phyloP scores from a whole-genome alignment of 2,888 invertebrate genomes.

The Chrysomela aeneicollis region DNA sequence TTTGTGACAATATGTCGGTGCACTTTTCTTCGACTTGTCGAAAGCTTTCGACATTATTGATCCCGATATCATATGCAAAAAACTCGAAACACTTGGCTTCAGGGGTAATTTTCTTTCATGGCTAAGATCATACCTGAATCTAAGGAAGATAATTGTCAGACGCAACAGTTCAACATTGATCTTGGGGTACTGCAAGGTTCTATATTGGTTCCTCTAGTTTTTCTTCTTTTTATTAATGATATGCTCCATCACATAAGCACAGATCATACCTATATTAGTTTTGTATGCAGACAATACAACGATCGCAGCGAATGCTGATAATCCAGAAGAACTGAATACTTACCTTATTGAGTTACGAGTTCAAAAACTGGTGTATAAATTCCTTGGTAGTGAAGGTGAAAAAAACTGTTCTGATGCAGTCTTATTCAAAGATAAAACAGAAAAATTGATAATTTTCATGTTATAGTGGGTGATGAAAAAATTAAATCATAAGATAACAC shows the following conservation, averaged over 20 bases:
- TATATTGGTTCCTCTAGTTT: background rate
- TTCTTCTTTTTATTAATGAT: constrained; percentile 9
- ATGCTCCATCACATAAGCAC: constrained; percentile 1
- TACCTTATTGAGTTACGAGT: too few species aligned
- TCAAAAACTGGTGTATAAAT: too few species aligned
- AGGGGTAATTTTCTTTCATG: background rate
- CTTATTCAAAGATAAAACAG: too few species aligned
- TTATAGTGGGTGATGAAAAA: too few species aligned
- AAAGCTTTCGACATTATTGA: constrained; percentile 14
- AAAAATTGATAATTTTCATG: too few species aligned
- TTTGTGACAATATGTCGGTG: too few species aligned
- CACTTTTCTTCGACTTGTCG: background rate
- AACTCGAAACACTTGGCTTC: constrained; percentile 2
- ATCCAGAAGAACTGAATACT: too few species aligned
- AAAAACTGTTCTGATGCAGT: too few species aligned
- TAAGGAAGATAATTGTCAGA: background rate
- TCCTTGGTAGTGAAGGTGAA: too few species aligned
- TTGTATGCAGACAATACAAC: background rate
- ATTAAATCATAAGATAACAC: too few species aligned
- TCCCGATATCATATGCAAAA: constrained; percentile 5
- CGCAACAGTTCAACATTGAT: background rate
- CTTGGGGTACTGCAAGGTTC: background rate
- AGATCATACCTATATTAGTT: constrained; percentile 1
- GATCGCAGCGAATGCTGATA: too few species aligned
- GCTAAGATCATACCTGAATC: background rate